phyloP scores from a whole-genome alignment of 2,113 vertebrate species.

The Gobius niger region DNA sequence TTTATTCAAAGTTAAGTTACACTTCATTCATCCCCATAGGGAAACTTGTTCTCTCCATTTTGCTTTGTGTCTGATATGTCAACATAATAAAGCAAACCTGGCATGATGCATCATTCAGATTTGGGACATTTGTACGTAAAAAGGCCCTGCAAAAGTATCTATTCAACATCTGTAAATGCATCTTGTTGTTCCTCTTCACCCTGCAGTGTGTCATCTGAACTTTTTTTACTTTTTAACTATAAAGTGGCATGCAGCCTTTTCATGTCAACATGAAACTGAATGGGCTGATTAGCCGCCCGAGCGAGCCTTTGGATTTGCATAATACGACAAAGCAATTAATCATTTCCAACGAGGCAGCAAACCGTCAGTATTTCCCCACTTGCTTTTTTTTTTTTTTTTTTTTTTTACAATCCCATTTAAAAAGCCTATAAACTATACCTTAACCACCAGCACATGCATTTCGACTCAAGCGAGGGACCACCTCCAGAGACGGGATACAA shows the following conservation, averaged over 20 bases:
- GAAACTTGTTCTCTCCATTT: too few relatives aligned
- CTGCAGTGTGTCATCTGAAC: too few relatives aligned
- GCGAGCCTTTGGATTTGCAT: neutral
- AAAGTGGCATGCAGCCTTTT: neutral
- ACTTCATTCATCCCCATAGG: too few relatives aligned
- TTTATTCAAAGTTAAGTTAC: too few relatives aligned
- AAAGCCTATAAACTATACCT: conserved; percentile 4
- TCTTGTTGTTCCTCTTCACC: too few relatives aligned
- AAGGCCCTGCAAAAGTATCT: too few relatives aligned
- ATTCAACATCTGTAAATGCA: too few relatives aligned
- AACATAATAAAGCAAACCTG: too few relatives aligned
- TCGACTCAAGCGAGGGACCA: conserved; percentile 23
- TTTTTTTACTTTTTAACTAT: too few relatives aligned
- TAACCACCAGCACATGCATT: conserved; percentile 1
- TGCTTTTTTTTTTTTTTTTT: neutral
- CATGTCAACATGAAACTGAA: neutral
- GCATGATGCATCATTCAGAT: too few relatives aligned
- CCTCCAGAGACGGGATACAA: conserved; percentile 33
- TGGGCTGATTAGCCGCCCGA: neutral
- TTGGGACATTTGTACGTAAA: too few relatives aligned
- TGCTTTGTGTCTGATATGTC: too few relatives aligned
- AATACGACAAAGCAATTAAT: neutral
- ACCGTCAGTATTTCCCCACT: neutral
- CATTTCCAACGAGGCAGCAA: conserved; percentile 1
- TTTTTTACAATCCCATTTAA: neutral